Evolutionary conservation across 2,888 invertebrate genomes (phyloP).

Genomic region (Ligdia adustata): DNA sequence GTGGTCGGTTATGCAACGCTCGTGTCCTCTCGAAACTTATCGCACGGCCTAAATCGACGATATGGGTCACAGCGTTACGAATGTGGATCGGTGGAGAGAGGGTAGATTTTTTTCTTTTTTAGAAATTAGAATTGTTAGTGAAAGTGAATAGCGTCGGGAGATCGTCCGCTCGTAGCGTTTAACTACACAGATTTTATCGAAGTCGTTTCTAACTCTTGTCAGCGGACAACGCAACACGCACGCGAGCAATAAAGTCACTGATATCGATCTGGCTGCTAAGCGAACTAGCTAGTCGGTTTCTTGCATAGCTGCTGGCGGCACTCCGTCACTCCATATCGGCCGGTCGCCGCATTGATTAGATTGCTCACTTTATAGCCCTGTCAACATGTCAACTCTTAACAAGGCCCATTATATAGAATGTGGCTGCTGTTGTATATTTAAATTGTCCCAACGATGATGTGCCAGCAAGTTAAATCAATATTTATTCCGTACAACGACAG

Average conservation of each 20-base stretch:
- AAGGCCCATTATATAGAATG: constrained; percentile 60
- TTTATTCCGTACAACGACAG: constrained; percentile 37
- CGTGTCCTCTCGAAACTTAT: constrained; percentile 45
- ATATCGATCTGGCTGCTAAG: constrained; percentile 55
- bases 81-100: constrained; percentile 37
- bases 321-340: constrained; percentile 59
- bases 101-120: constrained; percentile 44
- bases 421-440: constrained; percentile 45
- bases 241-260: constrained; percentile 55
- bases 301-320: constrained; percentile 48
- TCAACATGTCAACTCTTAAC: constrained; percentile 56
- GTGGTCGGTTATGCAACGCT: constrained; percentile 67
- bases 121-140: constrained; percentile 54
- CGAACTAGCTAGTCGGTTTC: constrained; percentile 49
- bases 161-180: constrained; percentile 44
- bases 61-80: constrained; percentile 44
- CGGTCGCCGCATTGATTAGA: constrained; percentile 54
- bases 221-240: constrained; percentile 55
- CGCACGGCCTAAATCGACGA: constrained; percentile 44
- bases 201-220: constrained; percentile 53
- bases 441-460: constrained; percentile 52
- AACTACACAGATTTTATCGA: constrained; percentile 55
- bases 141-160: constrained; percentile 59
- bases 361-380: constrained; percentile 60
- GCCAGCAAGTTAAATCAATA: constrained; percentile 49